A percentile compares a stretch with the other conserved stretches of the same genome.
Evolutionary conservation across 2,888 invertebrate species (phyloP).

Genomic region (Drosophila subquinaria): DNA sequence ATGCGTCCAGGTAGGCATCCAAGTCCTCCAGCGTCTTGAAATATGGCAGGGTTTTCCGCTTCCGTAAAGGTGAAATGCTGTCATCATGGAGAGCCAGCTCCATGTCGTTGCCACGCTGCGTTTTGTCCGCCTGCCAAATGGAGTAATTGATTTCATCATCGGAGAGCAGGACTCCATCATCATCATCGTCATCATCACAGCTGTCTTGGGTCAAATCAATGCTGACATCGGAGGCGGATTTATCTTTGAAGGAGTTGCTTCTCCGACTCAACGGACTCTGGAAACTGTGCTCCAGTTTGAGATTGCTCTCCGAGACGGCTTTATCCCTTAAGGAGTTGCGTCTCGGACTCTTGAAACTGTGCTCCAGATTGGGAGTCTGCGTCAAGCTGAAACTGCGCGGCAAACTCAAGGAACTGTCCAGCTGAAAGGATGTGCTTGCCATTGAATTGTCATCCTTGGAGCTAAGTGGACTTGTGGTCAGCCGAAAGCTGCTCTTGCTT

Average conservation of each 20-base stretch:
- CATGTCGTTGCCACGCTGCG: conserved; percentile 10
- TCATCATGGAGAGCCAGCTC: conserved; percentile 8
- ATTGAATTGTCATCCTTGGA: neutral
- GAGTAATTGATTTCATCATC: conserved; percentile 90
- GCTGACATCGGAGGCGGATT: conserved; percentile 49
- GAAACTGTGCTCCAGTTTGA: conserved; percentile 40
- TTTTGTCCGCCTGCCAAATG: conserved; percentile 83
- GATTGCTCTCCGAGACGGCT: neutral
- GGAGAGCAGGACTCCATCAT: conserved; percentile 83
- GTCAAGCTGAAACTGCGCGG: conserved; percentile 44
- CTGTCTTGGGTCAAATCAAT: conserved; percentile 76
- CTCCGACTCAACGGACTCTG: conserved; percentile 42
- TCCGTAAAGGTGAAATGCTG: conserved; percentile 22
- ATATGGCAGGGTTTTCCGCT: conserved; percentile 42
- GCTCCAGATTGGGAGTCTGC: conserved; percentile 5
- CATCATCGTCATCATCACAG: conserved; percentile 31
- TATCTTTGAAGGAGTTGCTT: conserved; percentile 27
- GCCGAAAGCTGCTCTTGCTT: conserved; percentile 1
- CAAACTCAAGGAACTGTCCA: conserved; percentile 19
- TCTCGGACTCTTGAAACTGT: neutral
- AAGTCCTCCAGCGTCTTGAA: conserved; percentile 58
- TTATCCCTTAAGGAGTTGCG: neutral
- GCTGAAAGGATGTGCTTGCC: neutral
- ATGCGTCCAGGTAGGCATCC: conserved; percentile 51
- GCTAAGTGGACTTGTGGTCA: no score